These are phyloP conservation scores for Cherax destructor DNA, from an alignment of 1,140 invertebrate species.

Conservation along the genomic window DNA sequence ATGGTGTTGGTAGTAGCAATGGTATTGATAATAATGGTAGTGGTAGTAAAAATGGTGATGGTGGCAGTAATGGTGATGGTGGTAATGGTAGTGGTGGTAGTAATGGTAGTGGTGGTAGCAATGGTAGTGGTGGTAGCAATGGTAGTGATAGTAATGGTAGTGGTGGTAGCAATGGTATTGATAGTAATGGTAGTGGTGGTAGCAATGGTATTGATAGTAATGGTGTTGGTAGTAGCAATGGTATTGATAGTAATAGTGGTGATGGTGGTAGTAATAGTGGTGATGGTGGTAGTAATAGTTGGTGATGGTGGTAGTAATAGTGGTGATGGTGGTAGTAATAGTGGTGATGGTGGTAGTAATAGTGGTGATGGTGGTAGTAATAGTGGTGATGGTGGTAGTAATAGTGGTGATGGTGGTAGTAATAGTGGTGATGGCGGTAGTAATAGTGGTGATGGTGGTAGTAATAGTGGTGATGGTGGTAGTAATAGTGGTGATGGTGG, in stretches of 20 bases:
- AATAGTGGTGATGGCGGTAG: background rate
- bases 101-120: no score
- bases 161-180: background rate
- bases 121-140: background rate
- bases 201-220: no score
- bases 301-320: background rate
- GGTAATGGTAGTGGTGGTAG: background rate
- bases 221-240: background rate
- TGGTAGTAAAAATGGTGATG: background rate
- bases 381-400: background rate
- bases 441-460: background rate
- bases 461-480: background rate
- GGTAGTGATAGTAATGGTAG: background rate
- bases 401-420: background rate
- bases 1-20: background rate
- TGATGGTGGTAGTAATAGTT: background rate
- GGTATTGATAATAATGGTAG: no score
- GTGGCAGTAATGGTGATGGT: background rate
- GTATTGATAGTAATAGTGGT: background rate
- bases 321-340: background rate
- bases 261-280: background rate
- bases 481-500: background rate
- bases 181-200: background rate
- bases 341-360: no score
- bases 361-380: background rate